These are phyloP conservation scores for Cydia amplana DNA, from an alignment of 1,140 invertebrate genomes.

Conservation along the genomic window DNA sequence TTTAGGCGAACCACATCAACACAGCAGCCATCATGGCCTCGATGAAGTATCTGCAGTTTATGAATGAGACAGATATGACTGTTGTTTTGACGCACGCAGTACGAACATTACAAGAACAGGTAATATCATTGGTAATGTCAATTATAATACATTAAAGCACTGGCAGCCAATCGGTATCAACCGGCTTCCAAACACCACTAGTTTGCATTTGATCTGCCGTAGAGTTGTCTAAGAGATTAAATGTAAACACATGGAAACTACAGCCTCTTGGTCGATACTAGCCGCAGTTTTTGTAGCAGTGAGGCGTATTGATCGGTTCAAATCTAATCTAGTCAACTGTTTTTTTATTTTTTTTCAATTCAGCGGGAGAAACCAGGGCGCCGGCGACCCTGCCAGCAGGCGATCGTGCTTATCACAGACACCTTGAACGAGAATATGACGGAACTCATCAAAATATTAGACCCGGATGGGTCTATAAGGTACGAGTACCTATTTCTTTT, in stretches of 20 bases:
- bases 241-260: neutral
- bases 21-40: conserved; percentile 87
- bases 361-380: conserved; percentile 40
- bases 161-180: too few species aligned
- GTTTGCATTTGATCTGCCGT: too few species aligned
- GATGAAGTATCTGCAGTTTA: conserved; percentile 84
- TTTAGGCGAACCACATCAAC: conserved; percentile 90
- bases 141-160: too few species aligned
- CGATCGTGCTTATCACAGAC: conserved; percentile 66
- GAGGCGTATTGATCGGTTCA: too few species aligned
- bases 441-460: conserved; percentile 49
- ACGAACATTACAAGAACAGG: conserved; percentile 80
- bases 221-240: neutral
- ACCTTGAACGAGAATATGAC: conserved; percentile 64
- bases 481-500: conserved; percentile 20
- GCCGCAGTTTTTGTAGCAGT: too few species aligned
- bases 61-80: conserved; percentile 91
- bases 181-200: too few species aligned
- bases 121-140: neutral
- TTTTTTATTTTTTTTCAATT: neutral
- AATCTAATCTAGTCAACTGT: neutral
- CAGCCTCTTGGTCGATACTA: neutral
- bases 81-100: conserved; percentile 90
- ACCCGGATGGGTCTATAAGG: conserved; percentile 65
- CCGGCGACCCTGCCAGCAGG: conserved; percentile 64